A percentile compares a stretch with the other conserved stretches of the same genome.
Conservation (phyloP, 1,140 invertebrate genomes). For the Atta colombica region DNA sequence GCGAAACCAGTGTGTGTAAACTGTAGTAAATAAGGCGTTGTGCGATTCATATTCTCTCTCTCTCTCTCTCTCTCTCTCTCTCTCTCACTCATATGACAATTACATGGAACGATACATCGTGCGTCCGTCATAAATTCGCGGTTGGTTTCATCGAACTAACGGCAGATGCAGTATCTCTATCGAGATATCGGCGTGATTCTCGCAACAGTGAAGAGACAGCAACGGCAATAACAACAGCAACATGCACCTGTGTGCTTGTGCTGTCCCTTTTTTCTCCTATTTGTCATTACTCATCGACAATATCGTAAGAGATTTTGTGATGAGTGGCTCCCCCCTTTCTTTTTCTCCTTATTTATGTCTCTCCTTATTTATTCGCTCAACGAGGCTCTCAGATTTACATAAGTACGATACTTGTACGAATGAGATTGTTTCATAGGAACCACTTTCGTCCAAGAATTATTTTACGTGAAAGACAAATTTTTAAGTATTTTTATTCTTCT, state of each 20-base stretch:
- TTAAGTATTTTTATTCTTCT: not conserved
- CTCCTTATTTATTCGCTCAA: constrained; percentile 43
- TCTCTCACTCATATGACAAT: constrained; percentile 8
- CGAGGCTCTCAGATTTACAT: constrained; percentile 3
- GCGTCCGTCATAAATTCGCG: constrained; percentile 65
- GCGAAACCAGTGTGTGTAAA: constrained; percentile 24
- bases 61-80: too few species aligned
- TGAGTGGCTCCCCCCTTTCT: not conserved
- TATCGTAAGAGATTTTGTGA: constrained; percentile 40
- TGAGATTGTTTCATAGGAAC: constrained; percentile 18
- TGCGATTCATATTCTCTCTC: not conserved
- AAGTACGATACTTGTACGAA: constrained; percentile 28
- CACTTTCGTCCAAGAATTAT: not conserved
- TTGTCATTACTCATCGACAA: constrained; percentile 69
- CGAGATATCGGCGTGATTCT: constrained; percentile 48
- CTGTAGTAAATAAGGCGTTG: not conserved
- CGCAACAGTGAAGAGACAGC: constrained; percentile 23
- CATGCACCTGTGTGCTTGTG: constrained; percentile 32
- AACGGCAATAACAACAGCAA: not conserved
- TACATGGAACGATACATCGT: constrained; percentile 41
- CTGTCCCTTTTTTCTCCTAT: constrained; percentile 56
- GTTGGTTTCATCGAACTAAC: constrained; percentile 54
- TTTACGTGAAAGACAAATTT: not conserved
- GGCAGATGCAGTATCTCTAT: constrained; percentile 51
- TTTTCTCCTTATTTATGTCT: constrained; percentile 46